These are phyloP conservation scores for Pagrus major DNA, from an alignment of 2,113 vertebrate genomes.

Conservation along the genomic window DNA sequence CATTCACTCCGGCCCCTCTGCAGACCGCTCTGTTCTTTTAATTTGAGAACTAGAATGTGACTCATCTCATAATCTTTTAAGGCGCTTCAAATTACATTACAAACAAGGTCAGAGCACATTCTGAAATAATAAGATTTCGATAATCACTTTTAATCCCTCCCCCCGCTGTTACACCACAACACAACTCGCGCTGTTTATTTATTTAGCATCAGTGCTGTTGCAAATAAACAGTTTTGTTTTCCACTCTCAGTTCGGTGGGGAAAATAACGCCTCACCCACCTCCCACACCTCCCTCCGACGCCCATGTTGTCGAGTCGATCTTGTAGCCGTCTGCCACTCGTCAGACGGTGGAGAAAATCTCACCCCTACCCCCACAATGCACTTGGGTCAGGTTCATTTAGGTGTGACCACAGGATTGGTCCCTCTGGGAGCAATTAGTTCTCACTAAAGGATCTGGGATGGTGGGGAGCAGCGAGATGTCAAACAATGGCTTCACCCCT, in stretches of 20 bases:
- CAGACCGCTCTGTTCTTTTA: slow-evolving; percentile 43
- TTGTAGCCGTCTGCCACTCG: slow-evolving; percentile 47
- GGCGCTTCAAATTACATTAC: slow-evolving; percentile 72
- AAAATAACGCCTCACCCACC: slow-evolving; percentile 48
- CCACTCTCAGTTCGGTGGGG: slow-evolving; percentile 14
- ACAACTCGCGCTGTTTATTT: slow-evolving; percentile 61
- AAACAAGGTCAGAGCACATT: slow-evolving; percentile 76
- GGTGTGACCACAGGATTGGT: slow-evolving; percentile 86
- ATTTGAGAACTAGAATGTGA: slow-evolving; percentile 61
- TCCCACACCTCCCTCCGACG: not conserved
- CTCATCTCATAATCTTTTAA: slow-evolving; percentile 78
- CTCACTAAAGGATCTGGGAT: slow-evolving; percentile 76
- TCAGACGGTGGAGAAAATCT: slow-evolving; percentile 68
- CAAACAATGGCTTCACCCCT: slow-evolving; percentile 85
- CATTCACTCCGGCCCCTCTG: slow-evolving; percentile 27
- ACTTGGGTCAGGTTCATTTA: slow-evolving; percentile 81
- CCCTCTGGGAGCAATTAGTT: slow-evolving; percentile 95
- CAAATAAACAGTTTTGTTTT: slow-evolving; percentile 56
- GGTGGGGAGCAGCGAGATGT: slow-evolving; percentile 86
- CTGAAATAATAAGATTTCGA: slow-evolving; percentile 70
- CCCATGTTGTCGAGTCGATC: slow-evolving; percentile 37
- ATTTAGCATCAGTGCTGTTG: slow-evolving; percentile 53
- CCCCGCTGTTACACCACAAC: slow-evolving; percentile 48
- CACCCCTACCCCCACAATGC: slow-evolving; percentile 81
- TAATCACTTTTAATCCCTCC: slow-evolving; percentile 73